Base-by-base conservation (phyloP, 2,113 vertebrate species). In the Spheniscus mendiculus region DNA sequence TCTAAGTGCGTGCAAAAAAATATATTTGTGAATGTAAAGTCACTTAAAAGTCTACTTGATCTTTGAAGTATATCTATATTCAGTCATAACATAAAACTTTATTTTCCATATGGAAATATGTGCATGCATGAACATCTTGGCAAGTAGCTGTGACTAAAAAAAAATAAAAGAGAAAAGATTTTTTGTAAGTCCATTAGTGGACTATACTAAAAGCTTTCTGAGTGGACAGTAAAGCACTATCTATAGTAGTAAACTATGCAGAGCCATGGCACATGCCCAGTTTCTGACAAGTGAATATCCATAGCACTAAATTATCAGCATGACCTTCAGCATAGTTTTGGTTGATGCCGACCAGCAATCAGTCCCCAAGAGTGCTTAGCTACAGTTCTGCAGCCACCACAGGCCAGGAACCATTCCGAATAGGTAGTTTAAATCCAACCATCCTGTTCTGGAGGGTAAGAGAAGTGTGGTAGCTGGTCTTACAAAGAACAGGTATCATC, bases 381-480 rank as follows among this genome's bases (percentile, higher is more conserved):
- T 45, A 86, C 49, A 59, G 44, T 45, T 89, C 50, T 53, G 38
- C 63, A 95, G 32, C 14, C 32, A 81, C 52, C 45, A 42, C 32
- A 59, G 36, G 9, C 34, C 11, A 61, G 16, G 38, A 83, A 22
- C 15, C 15, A 22, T 62, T 78, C 69, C 36, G 36, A 84, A 8
- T 0, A 30, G 4, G 7, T 2, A 45, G 22, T 13, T 10, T 62
- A 45, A 78, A 70, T 1, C 7, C 36, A 67, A 9, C 2, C 26
- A 44, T 52, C 32, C 42, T 42, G 2, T 50, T 87, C 42, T 73
- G 32, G 38, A 66, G 20, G 22, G 8, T 61, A 42, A 61, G 40
- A 80, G 74, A 61, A 69, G 5, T 0, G 0, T 59, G 13, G 12
- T 23, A 72, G 20, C 12, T 44, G 14, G 26, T 72, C 14, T 69